phyloP scores from a whole-genome alignment of 2,888 invertebrate genomes.

The Mycalesis mineus region DNA sequence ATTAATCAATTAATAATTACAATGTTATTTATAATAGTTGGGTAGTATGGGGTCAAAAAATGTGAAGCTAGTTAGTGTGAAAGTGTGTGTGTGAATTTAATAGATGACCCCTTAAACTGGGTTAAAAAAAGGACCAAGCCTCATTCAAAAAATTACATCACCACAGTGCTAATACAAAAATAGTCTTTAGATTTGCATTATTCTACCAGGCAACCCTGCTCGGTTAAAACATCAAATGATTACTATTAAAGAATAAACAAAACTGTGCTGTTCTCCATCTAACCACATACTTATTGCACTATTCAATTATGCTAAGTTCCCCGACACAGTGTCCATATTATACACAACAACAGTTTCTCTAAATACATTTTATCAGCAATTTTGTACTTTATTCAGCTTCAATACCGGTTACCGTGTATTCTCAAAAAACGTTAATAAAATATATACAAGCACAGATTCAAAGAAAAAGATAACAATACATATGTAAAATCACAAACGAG shows the following conservation, averaged over 20 bases:
- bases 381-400: slow-evolving; percentile 72
- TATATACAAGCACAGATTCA: slow-evolving; percentile 23
- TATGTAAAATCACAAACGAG: no score
- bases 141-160: no score
- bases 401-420: slow-evolving; percentile 39
- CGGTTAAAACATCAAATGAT: not conserved
- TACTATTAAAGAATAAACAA: not conserved
- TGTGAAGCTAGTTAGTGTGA: no score
- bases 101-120: no score
- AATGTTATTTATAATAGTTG: no score
- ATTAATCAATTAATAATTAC: no score
- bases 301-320: slow-evolving; percentile 64
- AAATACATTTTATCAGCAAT: slow-evolving; percentile 63
- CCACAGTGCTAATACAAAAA: no score
- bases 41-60: no score
- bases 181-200: no score
- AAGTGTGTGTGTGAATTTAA: no score
- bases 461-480: not conserved
- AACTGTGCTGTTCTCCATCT: slow-evolving; percentile 9
- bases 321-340: slow-evolving; percentile 46
- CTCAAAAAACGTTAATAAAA: slow-evolving; percentile 39
- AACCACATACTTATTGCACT: slow-evolving; percentile 61
- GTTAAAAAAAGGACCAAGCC: no score
- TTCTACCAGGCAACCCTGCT: not conserved
- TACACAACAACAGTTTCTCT: slow-evolving; percentile 42